Conservation (phyloP, 2,113 vertebrate species). For the Progne subis region DNA sequence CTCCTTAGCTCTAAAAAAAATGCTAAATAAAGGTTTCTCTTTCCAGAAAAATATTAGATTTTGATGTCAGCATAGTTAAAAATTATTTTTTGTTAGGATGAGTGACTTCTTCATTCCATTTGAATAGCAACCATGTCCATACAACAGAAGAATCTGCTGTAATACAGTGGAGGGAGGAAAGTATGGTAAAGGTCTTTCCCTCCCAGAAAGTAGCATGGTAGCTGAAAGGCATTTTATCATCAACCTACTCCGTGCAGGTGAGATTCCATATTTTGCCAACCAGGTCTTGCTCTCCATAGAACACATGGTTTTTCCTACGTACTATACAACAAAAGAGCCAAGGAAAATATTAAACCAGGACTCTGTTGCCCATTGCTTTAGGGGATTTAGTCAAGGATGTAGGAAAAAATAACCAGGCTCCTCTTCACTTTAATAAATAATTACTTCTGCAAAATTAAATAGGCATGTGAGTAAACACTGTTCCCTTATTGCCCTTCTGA, state of each 20-base stretch:
- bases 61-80: background rate
- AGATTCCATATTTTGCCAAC: background rate
- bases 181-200: background rate
- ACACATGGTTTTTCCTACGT: fast-evolving
- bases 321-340: background rate
- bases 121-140: background rate
- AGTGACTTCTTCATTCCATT: background rate
- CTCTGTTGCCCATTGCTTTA: background rate
- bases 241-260: background rate
- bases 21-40: background rate
- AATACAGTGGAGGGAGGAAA: background rate
- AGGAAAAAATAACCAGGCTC: background rate
- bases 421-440: background rate
- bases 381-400: background rate
- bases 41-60: background rate
- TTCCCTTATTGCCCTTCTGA: background rate
- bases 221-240: background rate
- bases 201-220: background rate
- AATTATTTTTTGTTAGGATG: background rate
- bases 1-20: background rate
- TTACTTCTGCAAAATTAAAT: background rate
- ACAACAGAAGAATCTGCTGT: background rate
- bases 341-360: background rate
- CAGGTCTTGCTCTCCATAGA: background rate
- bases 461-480: background rate